These are phyloP conservation scores for Dendrocopos noguchii DNA, from an alignment of 2,113 vertebrate genomes.

Conservation along the genomic window DNA sequence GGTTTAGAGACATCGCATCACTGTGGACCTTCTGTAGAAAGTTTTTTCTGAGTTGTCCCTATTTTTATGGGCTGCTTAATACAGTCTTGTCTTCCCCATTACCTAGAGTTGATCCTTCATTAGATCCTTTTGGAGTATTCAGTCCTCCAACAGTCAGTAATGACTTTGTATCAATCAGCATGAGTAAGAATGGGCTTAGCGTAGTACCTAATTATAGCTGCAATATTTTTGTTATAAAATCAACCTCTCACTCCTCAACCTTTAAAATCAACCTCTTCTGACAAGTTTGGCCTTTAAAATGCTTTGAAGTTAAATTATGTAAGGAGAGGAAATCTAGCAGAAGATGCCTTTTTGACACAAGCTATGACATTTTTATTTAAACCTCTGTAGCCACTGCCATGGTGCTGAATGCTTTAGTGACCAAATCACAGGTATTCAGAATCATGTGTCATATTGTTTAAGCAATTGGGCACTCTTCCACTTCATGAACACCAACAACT, in stretches of 20 bases:
- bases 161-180: neutral
- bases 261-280: conserved; percentile 16
- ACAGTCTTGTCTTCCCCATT: neutral
- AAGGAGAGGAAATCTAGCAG: conserved; percentile 19
- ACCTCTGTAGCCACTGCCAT: neutral
- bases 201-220: neutral
- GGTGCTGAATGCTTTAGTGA: neutral
- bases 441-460: neutral
- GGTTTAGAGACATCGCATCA: neutral
- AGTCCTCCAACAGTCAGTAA: neutral
- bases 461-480: neutral
- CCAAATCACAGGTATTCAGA: neutral
- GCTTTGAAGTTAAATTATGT: conserved; percentile 15
- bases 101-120: neutral
- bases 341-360: neutral
- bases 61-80: neutral
- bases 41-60: neutral
- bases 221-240: neutral
- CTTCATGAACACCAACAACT: neutral
- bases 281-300: conserved; percentile 32
- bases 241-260: neutral
- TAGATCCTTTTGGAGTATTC: neutral
- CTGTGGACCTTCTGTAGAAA: neutral
- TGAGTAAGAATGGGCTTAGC: neutral
- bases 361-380: neutral